These are phyloP conservation scores for Rhadina sibilatrix DNA, from an alignment of 2,113 vertebrate species.

Conservation along the genomic window DNA sequence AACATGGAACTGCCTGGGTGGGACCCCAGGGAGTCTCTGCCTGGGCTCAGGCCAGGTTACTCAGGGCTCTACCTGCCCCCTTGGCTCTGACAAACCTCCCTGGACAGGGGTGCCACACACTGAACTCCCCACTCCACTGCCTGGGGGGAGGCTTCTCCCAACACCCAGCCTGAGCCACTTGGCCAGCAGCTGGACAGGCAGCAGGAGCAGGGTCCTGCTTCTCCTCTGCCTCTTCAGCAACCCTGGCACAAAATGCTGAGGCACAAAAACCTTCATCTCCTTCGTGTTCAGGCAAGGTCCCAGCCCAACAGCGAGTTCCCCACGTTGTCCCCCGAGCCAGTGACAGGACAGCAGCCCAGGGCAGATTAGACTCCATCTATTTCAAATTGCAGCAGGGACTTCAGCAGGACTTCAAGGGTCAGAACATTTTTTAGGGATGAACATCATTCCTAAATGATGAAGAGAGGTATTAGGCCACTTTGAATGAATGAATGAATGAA, in stretches of 20 bases:
- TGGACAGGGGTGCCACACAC: background rate
- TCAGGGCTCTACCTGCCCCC: background rate
- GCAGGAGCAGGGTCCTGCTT: background rate
- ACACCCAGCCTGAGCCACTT: fast-evolving
- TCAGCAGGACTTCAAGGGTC: background rate
- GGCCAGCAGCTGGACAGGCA: background rate
- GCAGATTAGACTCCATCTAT: background rate
- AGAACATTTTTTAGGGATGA: background rate
- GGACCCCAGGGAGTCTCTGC: background rate
- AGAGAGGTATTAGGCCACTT: background rate
- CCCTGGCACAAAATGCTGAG: background rate
- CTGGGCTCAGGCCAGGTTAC: background rate
- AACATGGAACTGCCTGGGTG: too few species aligned
- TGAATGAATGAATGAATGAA: background rate
- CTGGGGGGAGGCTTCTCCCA: background rate
- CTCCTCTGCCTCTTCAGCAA: background rate
- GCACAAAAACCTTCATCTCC: background rate
- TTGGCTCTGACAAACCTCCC: background rate
- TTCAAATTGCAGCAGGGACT: background rate
- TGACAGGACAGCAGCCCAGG: background rate
- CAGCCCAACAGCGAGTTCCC: background rate
- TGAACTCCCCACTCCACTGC: background rate
- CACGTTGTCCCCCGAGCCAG: background rate
- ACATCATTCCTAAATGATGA: background rate
- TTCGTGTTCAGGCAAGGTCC: background rate